phyloP scores from a whole-genome alignment of 1,140 invertebrate species.

The Aphelenchoides fujianensis region DNA sequence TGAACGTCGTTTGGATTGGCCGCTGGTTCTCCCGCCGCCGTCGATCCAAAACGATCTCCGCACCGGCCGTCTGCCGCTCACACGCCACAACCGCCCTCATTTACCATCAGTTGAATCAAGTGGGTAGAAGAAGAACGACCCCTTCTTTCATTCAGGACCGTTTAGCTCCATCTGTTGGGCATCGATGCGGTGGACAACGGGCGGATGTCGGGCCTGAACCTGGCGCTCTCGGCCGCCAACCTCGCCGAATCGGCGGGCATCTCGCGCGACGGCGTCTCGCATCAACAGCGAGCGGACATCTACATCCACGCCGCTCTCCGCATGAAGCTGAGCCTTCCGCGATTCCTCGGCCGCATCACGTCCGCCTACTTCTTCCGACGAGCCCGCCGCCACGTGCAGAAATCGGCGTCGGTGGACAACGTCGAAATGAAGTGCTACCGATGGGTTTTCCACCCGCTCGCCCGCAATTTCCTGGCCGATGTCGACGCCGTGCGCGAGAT shows the following conservation, averaged over 20 bases:
- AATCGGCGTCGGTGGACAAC: conserved; percentile 25
- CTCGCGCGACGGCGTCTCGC: conserved; percentile 49
- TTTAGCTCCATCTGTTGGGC: conserved; percentile 56
- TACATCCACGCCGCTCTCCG: conserved; percentile 56
- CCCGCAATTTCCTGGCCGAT: conserved; percentile 47
- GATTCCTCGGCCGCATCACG: conserved; percentile 36
- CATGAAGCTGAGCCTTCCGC: conserved; percentile 40
- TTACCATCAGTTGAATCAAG: conserved; percentile 60
- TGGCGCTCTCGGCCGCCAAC: conserved; percentile 56
- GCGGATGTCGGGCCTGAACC: conserved; percentile 45
- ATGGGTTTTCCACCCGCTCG: conserved; percentile 57
- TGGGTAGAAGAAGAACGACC: conserved; percentile 18
- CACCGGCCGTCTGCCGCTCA: conserved; percentile 47
- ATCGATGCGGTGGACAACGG: conserved; percentile 28
- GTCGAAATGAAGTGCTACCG: conserved; percentile 32
- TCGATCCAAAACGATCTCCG: conserved; percentile 40
- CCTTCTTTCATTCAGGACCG: background rate
- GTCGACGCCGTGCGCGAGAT: conserved; percentile 14
- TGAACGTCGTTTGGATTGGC: conserved; percentile 59
- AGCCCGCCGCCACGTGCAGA: conserved; percentile 36
- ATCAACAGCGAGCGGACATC: conserved; percentile 53
- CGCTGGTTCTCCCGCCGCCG: conserved; percentile 52
- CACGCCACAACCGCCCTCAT: conserved; percentile 60
- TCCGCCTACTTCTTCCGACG: conserved; percentile 53
- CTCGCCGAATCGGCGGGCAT: conserved; percentile 58